These are phyloP conservation scores for Paracentrotus lividus DNA, from an alignment of 53 echinoderm and acorn worm species.

Conservation along the genomic window DNA sequence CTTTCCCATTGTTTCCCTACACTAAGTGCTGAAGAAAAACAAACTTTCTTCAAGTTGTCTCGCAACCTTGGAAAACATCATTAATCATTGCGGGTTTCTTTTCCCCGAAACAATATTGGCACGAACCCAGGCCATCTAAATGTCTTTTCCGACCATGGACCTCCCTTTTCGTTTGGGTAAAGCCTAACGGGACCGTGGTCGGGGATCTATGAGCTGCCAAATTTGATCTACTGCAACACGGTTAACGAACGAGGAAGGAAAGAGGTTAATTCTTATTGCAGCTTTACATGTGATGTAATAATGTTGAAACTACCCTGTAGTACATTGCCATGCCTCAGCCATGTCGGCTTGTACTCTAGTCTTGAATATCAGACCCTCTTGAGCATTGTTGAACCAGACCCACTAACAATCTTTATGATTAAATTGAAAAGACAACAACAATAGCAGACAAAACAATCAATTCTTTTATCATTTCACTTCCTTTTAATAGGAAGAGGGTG, in stretches of 20 bases:
- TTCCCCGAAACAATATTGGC: conserved; percentile 5
- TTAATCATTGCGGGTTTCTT: background rate
- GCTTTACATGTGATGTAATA: conserved; percentile 8
- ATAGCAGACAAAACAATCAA: no score
- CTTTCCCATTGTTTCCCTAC: background rate
- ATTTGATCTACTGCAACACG: background rate
- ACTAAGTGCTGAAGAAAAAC: background rate
- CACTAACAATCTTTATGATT: background rate
- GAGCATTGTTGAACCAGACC: background rate
- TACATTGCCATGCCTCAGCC: background rate
- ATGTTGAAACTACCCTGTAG: conserved; percentile 18
- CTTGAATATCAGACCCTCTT: background rate
- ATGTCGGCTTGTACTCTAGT: background rate
- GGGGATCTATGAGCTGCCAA: background rate
- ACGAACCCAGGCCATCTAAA: background rate
- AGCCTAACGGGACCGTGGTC: background rate
- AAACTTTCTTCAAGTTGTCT: conserved; percentile 12
- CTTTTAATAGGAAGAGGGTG: background rate
- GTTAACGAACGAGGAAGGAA: background rate
- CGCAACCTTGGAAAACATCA: background rate
- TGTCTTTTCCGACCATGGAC: background rate
- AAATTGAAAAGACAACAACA: background rate
- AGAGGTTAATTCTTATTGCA: conserved; percentile 23
- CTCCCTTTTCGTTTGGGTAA: background rate
- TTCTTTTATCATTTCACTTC: background rate